Evolutionary conservation across 2,797 vertebrate species (phyloP).

Genomic region (Labeo calbasu): DNA sequence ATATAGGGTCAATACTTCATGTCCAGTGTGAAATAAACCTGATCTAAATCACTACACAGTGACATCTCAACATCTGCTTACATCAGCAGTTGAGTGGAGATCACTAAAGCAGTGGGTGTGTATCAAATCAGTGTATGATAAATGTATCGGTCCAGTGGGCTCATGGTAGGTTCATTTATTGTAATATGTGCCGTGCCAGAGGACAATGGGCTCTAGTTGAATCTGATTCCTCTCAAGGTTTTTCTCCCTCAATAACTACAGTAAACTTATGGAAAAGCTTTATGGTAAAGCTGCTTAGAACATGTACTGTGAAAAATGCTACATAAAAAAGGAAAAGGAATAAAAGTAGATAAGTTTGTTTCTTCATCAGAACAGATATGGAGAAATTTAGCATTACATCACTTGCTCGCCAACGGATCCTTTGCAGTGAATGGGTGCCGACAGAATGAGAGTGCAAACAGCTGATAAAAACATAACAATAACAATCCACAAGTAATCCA

Average conservation of each 20-base stretch:
- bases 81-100: background rate
- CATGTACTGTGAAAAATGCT: background rate
- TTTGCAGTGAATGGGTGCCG: background rate
- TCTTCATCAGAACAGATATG: background rate
- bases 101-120: slow-evolving; percentile 7
- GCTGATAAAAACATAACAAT: background rate
- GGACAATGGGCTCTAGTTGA: background rate
- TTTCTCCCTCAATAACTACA: background rate
- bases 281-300: background rate
- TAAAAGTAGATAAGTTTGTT: background rate
- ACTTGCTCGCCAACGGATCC: background rate
- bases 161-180: background rate
- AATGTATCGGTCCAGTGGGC: background rate
- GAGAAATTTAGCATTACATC: background rate
- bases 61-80: background rate
- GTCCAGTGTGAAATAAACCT: background rate
- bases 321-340: background rate
- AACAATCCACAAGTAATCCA: background rate
- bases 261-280: background rate
- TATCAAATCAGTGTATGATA: background rate
- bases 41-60: background rate
- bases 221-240: background rate
- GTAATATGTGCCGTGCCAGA: background rate
- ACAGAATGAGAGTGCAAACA: background rate
- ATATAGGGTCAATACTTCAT: background rate